Percentiles rank a stretch among this genome's conserved stretches.
phyloP scores from a whole-genome alignment of 2,113 vertebrate species.

The Megalops atlanticus region DNA sequence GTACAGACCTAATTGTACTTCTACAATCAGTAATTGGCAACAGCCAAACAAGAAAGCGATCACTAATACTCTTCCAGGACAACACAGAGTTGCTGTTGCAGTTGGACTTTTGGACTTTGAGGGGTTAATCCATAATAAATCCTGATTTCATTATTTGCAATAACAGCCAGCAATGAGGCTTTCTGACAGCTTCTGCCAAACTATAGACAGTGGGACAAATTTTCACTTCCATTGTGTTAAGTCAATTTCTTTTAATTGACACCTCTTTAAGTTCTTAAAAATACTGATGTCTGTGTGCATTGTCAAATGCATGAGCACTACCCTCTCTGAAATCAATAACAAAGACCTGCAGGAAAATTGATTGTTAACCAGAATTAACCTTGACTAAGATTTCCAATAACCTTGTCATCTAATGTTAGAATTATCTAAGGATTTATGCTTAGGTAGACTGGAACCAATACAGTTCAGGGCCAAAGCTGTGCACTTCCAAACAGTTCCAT shows the following conservation, averaged over 20 bases:
- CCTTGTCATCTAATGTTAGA: constrained; percentile 48
- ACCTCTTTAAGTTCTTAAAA: not conserved
- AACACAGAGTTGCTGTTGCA: too few species aligned
- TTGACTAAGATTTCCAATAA: constrained; percentile 66
- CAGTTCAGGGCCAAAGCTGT: constrained; percentile 59
- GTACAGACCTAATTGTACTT: too few species aligned
- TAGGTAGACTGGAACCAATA: constrained; percentile 45
- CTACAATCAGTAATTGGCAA: too few species aligned
- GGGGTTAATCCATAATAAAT: too few species aligned
- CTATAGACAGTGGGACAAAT: constrained; percentile 14
- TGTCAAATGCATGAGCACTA: constrained; percentile 22
- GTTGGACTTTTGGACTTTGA: too few species aligned
- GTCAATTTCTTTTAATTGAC: not conserved
- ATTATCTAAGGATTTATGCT: constrained; percentile 60
- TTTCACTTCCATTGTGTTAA: not conserved
- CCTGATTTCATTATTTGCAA: too few species aligned
- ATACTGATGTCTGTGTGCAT: constrained; percentile 11
- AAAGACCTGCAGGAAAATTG: constrained; percentile 46
- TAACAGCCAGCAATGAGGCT: too few species aligned
- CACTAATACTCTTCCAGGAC: too few species aligned
- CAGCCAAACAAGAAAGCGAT: too few species aligned
- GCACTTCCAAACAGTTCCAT: not conserved
- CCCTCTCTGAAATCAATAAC: constrained; percentile 37
- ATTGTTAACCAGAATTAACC: constrained; percentile 58
- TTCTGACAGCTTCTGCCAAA: too few species aligned